A percentile compares a stretch with the other conserved stretches of the same genome.
Conservation (phyloP, 1,140 invertebrate species). For the Calephelis nemesis region DNA sequence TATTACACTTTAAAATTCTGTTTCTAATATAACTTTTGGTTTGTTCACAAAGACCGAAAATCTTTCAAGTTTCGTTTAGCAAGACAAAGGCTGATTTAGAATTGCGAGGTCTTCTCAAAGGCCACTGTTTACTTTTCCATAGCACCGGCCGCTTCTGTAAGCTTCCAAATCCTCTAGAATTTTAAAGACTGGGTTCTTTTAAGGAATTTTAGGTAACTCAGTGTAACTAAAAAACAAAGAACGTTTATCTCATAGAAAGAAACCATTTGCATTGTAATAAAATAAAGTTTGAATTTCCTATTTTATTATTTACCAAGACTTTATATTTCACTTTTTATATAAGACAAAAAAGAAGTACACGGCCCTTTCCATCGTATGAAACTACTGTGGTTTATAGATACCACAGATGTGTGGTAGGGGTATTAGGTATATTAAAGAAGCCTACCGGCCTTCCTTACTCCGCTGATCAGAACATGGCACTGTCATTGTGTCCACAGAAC, state of each 20-base stretch:
- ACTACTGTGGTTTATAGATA: too few relatives aligned
- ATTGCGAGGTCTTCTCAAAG: conserved; percentile 53
- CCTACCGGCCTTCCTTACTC: too few relatives aligned
- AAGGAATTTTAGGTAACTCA: conserved; percentile 1
- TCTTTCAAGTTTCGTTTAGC: conserved; percentile 73
- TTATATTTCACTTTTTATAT: too few relatives aligned
- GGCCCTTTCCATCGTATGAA: too few relatives aligned
- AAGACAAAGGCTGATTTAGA: conserved; percentile 75
- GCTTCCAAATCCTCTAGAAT: conserved; percentile 54
- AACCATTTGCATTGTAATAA: not conserved
- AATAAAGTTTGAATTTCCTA: not conserved
- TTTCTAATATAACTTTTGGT: conserved; percentile 59
- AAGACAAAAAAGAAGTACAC: too few relatives aligned
- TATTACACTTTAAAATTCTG: conserved; percentile 40
- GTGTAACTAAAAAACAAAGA: not conserved
- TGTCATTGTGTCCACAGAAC: too few relatives aligned
- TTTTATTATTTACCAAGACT: too few relatives aligned
- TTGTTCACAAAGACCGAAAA: conserved; percentile 66
- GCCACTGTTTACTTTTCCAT: conserved; percentile 71
- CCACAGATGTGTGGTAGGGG: too few relatives aligned
- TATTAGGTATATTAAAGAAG: too few relatives aligned
- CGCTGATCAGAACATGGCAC: too few relatives aligned
- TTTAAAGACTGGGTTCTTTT: conserved; percentile 37
- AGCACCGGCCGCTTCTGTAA: conserved; percentile 46
- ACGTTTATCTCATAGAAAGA: not conserved